These are phyloP conservation scores for Conops quadrifasciatus DNA, from an alignment of 2,888 invertebrate species.

Conservation along the genomic window DNA sequence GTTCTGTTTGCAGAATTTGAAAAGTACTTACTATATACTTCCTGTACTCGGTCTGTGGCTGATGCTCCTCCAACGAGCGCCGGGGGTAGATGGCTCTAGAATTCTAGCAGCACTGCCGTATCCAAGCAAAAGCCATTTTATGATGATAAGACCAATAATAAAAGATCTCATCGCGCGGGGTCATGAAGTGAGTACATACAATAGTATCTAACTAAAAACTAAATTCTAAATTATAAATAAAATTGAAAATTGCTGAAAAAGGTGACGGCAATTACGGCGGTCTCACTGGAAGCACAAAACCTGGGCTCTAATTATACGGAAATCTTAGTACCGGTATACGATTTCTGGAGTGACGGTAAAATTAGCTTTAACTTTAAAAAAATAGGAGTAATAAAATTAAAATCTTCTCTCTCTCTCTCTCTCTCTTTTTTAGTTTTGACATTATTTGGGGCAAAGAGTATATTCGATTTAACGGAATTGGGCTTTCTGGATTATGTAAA, in stretches of 20 bases:
- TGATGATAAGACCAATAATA: constrained; percentile 65
- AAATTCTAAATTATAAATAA: too few relatives aligned
- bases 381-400: not conserved
- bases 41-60: constrained; percentile 22
- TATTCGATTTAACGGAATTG: constrained; percentile 58
- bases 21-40: not conserved
- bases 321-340: constrained; percentile 60
- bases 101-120: constrained; percentile 66
- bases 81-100: constrained; percentile 50
- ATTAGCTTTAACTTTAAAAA: too few relatives aligned
- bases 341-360: constrained; percentile 59
- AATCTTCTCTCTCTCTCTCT: not conserved
- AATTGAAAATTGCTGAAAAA: constrained; percentile 17
- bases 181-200: constrained; percentile 58
- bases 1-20: constrained; percentile 12
- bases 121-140: constrained; percentile 66
- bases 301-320: constrained; percentile 61
- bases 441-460: constrained; percentile 52
- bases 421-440: constrained; percentile 51
- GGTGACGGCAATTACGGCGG: constrained; percentile 58
- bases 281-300: constrained; percentile 50
- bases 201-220: not conserved
- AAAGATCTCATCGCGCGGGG: constrained; percentile 65
- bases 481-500: constrained; percentile 51
- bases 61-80: constrained; percentile 19